Conservation (phyloP, 2,888 invertebrate genomes). For the Nipponacmea schrenckii region DNA sequence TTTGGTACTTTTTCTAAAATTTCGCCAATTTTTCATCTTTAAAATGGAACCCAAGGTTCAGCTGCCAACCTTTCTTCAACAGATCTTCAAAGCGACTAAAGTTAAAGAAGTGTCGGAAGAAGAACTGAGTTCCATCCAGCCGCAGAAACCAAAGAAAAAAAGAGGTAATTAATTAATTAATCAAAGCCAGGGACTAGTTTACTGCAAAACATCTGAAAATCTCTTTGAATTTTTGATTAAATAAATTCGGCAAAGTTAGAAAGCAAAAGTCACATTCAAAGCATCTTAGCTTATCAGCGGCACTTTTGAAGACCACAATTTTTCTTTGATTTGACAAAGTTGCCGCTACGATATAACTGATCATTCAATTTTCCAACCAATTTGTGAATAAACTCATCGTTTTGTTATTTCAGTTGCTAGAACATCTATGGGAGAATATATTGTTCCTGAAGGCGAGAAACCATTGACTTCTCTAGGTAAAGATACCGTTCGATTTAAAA, state of each 20-base stretch:
- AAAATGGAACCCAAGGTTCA: not conserved
- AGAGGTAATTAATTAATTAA: no score
- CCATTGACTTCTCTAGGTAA: constrained; percentile 50
- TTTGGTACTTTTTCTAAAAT: not conserved
- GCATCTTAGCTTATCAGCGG: no score
- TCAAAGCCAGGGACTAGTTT: no score
- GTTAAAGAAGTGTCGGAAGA: not conserved
- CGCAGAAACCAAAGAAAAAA: not conserved
- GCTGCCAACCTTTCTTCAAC: not conserved
- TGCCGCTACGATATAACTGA: no score
- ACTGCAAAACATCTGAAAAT: no score
- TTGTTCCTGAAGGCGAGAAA: constrained; percentile 44
- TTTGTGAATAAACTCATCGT: not conserved
- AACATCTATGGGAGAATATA: constrained; percentile 55
- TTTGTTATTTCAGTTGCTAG: constrained; percentile 27
- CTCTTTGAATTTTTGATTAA: no score
- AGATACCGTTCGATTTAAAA: no score
- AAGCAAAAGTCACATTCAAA: no score
- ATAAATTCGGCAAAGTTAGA: no score
- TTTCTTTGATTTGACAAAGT: no score
- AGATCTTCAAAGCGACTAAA: not conserved
- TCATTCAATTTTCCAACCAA: no score
- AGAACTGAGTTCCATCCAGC: not conserved
- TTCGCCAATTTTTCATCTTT: not conserved
- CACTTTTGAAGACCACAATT: not conserved